Conservation (phyloP, 2,113 vertebrate species). For the Forbesichthys agassizii region DNA sequence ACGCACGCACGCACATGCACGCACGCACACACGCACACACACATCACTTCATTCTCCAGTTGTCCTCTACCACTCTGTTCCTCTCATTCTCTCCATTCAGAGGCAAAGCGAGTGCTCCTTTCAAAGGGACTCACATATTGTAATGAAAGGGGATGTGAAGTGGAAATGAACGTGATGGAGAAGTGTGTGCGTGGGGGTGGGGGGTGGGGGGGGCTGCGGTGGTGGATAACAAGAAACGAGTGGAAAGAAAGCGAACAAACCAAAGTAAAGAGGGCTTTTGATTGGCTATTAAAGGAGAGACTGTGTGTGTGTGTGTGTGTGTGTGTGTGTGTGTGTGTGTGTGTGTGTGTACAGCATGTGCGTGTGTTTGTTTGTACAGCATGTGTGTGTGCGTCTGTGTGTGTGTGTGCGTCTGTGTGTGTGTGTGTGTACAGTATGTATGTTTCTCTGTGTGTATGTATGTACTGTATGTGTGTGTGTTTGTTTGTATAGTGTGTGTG, state of each 20-base stretch:
- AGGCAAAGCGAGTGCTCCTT: conserved; percentile 49
- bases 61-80: conserved; percentile 7
- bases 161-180: conserved; percentile 52
- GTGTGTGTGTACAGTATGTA: too few relatives aligned
- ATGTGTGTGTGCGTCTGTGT: too few relatives aligned
- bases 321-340: too few relatives aligned
- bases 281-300: conserved; percentile 30
- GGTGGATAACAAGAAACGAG: conserved; percentile 30
- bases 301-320: neutral
- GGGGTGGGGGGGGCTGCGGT: conserved; percentile 27
- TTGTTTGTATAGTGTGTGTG: too few relatives aligned
- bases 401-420: too few relatives aligned
- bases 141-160: conserved; percentile 59
- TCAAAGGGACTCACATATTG: conserved; percentile 66
- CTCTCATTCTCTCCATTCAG: conserved; percentile 53
- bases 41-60: conserved; percentile 29
- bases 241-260: neutral
- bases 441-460: too few relatives aligned
- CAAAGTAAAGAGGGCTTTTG: conserved; percentile 29
- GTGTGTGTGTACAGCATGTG: too few relatives aligned
- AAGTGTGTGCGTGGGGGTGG: conserved; percentile 19
- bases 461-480: too few relatives aligned
- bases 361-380: too few relatives aligned
- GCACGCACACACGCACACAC: conserved; percentile 17
- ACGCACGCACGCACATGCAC: neutral